Base-by-base conservation (phyloP, 2,888 invertebrate genomes). In the Gortyna flavago region DNA sequence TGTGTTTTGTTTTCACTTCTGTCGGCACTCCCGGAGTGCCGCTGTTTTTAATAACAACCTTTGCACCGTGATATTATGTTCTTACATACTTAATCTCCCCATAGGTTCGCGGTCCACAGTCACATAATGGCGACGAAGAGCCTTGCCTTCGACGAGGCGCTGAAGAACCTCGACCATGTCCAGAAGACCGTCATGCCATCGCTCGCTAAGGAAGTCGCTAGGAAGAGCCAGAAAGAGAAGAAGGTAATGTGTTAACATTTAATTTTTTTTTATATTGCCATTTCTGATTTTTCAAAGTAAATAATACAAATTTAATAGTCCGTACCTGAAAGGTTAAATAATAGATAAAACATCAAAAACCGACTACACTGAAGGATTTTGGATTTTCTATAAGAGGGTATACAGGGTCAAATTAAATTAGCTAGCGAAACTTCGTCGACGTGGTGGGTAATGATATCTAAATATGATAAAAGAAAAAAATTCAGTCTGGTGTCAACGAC, bases 21-120 rank as follows among this genome's bases (percentile, higher is more conserved):
- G n/a, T n/a, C n/a, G n/a, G n/a, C n/a, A n/a, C n/a, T n/a, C n/a
- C n/a, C n/a, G n/a, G n/a, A n/a, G n/a, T n/a, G n/a, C n/a, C n/a
- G n/a, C n/a, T n/a, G n/a, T n/a, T n/a, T n/a, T n/a, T n/a, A n/a
- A n/a, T n/a, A n/a, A n/a, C 35, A 35, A 35, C 2, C 35, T 4
- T 35, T 35, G 2, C 38, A 38, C 38, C 9, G 38, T 38, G 38
- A 38, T 38, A 38, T 38, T 38, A 38, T 38, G 38, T 38, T 38
- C 11, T 41, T 41, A 41, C 9, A 41, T 41, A 41, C 2, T 21
- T 51, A 16, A 54, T 18, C 1, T 9, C 59, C 68, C 57, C 69
- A 1, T 51, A 96, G 96, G 70, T 96, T 95, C 70, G 96, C 95
- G 0, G 91, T 93, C 0, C 93, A 94, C 75, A 92, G 94, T 29